phyloP scores from a whole-genome alignment of 2,888 invertebrate species.

The Campoplex nolae region DNA sequence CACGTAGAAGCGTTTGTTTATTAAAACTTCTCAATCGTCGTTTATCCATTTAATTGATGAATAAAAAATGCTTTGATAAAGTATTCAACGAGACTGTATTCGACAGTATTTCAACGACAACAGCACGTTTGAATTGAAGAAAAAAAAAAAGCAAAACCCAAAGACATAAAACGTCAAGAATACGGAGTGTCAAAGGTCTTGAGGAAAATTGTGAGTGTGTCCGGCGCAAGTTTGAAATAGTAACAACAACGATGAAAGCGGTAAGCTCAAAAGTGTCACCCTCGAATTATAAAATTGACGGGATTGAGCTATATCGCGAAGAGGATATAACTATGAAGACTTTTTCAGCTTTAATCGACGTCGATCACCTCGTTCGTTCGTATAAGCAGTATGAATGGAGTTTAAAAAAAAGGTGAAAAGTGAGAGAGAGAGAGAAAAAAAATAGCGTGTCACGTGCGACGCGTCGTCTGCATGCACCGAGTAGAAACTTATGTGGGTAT shows the following conservation, averaged over 20 bases:
- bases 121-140: neutral
- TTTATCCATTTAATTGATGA: neutral
- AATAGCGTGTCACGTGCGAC: slow-evolving; percentile 30
- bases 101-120: neutral
- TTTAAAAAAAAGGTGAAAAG: neutral
- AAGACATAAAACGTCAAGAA: neutral
- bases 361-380: neutral
- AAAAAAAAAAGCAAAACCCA: neutral
- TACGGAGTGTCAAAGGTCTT: slow-evolving; percentile 5
- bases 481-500: neutral
- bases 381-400: neutral
- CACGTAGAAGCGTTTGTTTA: too few species aligned
- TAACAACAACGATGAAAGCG: neutral
- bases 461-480: slow-evolving; percentile 31
- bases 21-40: too few species aligned
- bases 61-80: neutral
- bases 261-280: neutral
- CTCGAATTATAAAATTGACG: slow-evolving; percentile 3
- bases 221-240: neutral
- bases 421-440: neutral
- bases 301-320: slow-evolving; percentile 1
- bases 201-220: neutral
- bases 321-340: neutral
- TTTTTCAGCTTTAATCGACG: slow-evolving; percentile 5
- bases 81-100: neutral